phyloP scores from a whole-genome alignment of 2,113 vertebrate genomes.

The Charina bottae region DNA sequence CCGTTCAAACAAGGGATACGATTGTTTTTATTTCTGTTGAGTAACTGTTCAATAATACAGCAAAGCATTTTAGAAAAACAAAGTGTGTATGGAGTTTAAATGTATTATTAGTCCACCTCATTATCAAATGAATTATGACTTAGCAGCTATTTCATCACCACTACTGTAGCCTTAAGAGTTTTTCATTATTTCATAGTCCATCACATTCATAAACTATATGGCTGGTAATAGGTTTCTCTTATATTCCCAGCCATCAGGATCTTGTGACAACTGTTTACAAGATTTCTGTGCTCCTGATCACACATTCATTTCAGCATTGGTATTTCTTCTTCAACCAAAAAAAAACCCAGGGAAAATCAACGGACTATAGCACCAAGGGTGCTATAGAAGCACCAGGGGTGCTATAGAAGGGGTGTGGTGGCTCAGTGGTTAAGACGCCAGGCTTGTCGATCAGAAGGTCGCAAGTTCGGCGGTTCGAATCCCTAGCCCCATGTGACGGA shows the following conservation, averaged over 20 bases:
- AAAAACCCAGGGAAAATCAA: not conserved
- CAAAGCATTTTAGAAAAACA: not conserved
- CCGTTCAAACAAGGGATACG: not conserved
- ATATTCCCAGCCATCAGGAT: not conserved
- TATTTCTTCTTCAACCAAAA: not conserved
- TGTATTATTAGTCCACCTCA: not conserved
- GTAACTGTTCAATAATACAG: slow-evolving; percentile 6
- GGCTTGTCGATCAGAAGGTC: too few relatives aligned
- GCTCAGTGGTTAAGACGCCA: too few relatives aligned
- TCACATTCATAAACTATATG: not conserved
- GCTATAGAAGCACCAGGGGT: too few relatives aligned
- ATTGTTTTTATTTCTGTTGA: not conserved
- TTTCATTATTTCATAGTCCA: not conserved
- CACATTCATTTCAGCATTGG: not conserved
- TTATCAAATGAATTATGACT: not conserved
- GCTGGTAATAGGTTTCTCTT: not conserved
- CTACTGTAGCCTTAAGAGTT: not conserved
- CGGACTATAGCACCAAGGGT: not conserved
- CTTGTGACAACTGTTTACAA: not conserved
- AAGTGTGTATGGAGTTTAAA: slow-evolving; percentile 37
- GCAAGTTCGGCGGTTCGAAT: too few relatives aligned
- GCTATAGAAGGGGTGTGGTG: too few relatives aligned
- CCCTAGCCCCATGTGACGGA: too few relatives aligned
- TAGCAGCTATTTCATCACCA: not conserved
- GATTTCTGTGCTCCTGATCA: not conserved